These are phyloP conservation scores for Muntiacus muntjak DNA, from an alignment of 2,113 vertebrate species.

Conservation along the genomic window DNA sequence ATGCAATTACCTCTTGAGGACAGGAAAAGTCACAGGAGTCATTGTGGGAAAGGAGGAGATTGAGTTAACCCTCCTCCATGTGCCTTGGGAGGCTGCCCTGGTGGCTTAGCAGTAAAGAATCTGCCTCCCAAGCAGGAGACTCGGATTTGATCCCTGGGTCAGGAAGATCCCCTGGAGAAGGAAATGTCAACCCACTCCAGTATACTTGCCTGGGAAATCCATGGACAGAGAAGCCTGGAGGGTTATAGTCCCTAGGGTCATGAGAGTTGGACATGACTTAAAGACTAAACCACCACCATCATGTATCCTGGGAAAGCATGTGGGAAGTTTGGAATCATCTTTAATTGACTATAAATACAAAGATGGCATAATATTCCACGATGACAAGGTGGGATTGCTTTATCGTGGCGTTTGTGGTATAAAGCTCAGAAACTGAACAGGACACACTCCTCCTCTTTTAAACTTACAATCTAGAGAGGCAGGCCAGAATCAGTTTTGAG, in stretches of 20 bases:
- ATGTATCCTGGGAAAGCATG: not conserved
- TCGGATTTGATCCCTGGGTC: rapidly evolving
- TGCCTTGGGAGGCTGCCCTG: not conserved
- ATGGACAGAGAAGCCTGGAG: not conserved
- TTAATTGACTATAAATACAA: not conserved
- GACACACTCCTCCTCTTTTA: not conserved
- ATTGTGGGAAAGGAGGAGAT: not conserved
- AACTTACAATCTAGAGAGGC: not conserved
- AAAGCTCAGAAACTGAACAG: not conserved
- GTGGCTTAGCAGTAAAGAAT: not conserved
- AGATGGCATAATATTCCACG: not conserved
- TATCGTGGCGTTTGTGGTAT: not conserved
- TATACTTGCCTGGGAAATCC: not conserved
- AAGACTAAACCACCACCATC: not conserved
- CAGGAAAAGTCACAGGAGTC: not conserved
- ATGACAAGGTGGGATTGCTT: not conserved
- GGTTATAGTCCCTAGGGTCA: not conserved
- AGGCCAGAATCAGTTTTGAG: not conserved
- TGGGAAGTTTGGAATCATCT: not conserved
- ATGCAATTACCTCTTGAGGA: not conserved
- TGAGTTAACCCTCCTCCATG: not conserved
- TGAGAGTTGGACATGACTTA: not conserved
- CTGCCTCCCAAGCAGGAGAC: not conserved
- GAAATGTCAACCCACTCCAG: not conserved
- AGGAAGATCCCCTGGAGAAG: not conserved